These are phyloP conservation scores for Steromphala cineraria DNA, from an alignment of 2,888 invertebrate genomes.

Conservation along the genomic window DNA sequence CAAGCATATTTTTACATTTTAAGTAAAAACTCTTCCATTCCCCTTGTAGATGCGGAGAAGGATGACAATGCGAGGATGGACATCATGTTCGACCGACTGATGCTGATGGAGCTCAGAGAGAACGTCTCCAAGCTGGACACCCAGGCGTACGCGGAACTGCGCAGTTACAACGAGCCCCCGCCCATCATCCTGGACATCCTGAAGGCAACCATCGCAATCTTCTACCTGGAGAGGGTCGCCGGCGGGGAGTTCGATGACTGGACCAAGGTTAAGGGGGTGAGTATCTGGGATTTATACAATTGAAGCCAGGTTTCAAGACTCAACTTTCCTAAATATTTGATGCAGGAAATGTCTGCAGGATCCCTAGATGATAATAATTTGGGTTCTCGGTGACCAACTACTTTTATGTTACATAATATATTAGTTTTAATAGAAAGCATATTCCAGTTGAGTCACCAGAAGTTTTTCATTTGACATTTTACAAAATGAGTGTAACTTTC, in stretches of 20 bases:
- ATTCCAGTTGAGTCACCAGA: no score
- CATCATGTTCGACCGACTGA: slow-evolving; percentile 74
- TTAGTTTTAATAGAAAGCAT: no score
- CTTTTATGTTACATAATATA: no score
- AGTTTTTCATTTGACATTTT: no score
- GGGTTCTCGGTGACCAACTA: no score
- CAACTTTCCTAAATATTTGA: neutral
- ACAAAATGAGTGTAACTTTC: no score
- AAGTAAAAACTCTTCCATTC: neutral
- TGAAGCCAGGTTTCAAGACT: neutral
- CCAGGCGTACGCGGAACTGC: slow-evolving; percentile 72
- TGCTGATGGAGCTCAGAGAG: slow-evolving; percentile 73
- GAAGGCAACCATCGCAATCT: slow-evolving; percentile 69
- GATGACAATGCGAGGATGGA: slow-evolving; percentile 69
- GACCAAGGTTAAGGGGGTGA: slow-evolving; percentile 68
- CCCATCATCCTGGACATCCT: slow-evolving; percentile 68
- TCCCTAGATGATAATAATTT: no score
- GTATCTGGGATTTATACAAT: slow-evolving; percentile 5
- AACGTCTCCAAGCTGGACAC: slow-evolving; percentile 70
- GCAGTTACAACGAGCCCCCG: slow-evolving; percentile 72
- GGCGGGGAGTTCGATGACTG: slow-evolving; percentile 70
- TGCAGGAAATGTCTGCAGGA: no score
- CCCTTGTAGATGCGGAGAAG: slow-evolving; percentile 68
- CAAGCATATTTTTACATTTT: no score
- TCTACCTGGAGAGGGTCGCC: slow-evolving; percentile 65